Percentiles rank a stretch among this genome's conserved stretches.
Evolutionary conservation across 1,140 invertebrate genomes (phyloP).

Genomic region (Drosophila mayri): DNA sequence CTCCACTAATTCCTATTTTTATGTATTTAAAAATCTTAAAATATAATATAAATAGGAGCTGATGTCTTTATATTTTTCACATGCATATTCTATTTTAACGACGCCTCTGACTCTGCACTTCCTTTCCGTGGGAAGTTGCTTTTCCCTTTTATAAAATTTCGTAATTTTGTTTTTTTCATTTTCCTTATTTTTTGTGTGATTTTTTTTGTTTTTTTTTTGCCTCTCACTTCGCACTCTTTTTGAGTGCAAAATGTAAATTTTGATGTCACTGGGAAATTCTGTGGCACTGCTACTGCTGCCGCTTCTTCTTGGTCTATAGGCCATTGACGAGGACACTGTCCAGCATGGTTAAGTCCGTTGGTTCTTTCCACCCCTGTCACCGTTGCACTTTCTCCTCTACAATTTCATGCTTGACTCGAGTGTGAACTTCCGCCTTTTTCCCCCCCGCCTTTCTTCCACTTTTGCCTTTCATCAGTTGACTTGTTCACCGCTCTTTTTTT

Average conservation of each 20-base stretch:
- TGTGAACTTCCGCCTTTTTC: constrained; percentile 20
- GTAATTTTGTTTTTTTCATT: constrained; percentile 14
- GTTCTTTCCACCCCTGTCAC: background rate
- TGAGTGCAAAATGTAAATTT: constrained; percentile 65
- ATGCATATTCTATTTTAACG: background rate
- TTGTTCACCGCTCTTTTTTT: constrained; percentile 20
- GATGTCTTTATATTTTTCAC: background rate
- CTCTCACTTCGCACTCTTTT: constrained; percentile 31
- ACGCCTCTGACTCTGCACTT: background rate
- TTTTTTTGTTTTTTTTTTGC: constrained; percentile 8
- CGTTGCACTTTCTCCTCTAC: constrained; percentile 55
- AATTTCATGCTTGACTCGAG: constrained; percentile 55
- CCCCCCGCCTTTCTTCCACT: background rate
- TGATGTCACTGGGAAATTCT: constrained; percentile 59
- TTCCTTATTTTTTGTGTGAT: constrained; percentile 1
- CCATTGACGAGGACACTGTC: constrained; percentile 52
- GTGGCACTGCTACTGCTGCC: constrained; percentile 18
- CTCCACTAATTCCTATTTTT: too few species aligned
- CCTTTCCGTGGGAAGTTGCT: constrained; percentile 22
- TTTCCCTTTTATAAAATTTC: constrained; percentile 40
- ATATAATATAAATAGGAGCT: too few species aligned
- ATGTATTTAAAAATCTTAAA: too few species aligned
- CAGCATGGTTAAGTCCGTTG: constrained; percentile 46
- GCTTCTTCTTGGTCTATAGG: constrained; percentile 21
- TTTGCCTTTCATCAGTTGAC: constrained; percentile 37